Evolutionary conservation across 2,113 vertebrate genomes (phyloP), one percentile per base, ranked within the genome.

Genomic region (Regulus satrapa): DNA sequence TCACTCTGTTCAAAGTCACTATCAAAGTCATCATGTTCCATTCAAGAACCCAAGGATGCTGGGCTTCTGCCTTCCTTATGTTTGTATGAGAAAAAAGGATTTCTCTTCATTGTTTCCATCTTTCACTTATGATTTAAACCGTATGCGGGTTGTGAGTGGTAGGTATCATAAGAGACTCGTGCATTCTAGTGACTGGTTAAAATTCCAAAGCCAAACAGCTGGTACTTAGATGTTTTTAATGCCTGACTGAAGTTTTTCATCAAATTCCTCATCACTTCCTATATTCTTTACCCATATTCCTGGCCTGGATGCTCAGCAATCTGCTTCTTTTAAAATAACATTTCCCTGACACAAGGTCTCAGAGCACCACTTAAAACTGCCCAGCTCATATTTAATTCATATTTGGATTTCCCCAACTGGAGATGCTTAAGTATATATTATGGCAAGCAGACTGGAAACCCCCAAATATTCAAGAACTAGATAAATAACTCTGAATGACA

Each of bases 341-440:
- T 58, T 85, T 26, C 21, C 38, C 18, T 62, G 29, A 73, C 34
- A 72, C 20, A 79, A 56, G 36, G n/a, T 73, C 63, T 91, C 78
- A 69, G 49, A 73, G 29, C 58, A 85, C 17, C 25, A 32, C 61
- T 84, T 67, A 38, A 82, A 91, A 73, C 71, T 73, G 16, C 13
- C 67, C 26, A 67, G 38, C 51, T 96, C 54, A 61, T 94, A 85
- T 72, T 93, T 92, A 89, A 89, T 94, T 91, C 11, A 79, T 82
- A 49, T 89, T 81, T 64, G 69, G 26, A 81, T 69, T 91, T 94
- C 26, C 18, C 32, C 14, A 72, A 1, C 25, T 73, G 17, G 56
- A 92, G 25, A 46, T 85, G 23, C 20, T 89, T 61, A 46, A 17
- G 40, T 64, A n/a, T 66, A 34, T 66, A 46, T 66, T 86, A 72